Conservation (phyloP, 1,140 invertebrate genomes). For the Dendroctonus valens region DNA sequence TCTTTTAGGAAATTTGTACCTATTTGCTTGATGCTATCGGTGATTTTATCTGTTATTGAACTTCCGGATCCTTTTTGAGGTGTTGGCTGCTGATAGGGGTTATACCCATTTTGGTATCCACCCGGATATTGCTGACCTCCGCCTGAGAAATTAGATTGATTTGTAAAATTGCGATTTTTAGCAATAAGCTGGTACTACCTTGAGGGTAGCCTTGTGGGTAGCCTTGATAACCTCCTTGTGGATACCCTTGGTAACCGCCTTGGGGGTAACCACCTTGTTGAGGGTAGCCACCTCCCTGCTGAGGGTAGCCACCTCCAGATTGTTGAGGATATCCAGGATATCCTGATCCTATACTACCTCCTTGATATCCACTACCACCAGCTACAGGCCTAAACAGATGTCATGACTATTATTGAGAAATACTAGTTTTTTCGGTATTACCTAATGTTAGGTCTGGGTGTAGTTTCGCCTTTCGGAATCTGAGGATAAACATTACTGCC, state of each 20-base stretch:
- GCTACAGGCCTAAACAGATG: not conserved
- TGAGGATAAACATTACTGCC: slow-evolving; percentile 22
- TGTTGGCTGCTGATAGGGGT: slow-evolving; percentile 25
- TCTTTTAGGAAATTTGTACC: slow-evolving; percentile 39
- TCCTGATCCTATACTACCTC: slow-evolving; percentile 33
- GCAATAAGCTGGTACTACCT: not conserved
- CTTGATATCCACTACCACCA: slow-evolving; percentile 36
- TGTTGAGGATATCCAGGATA: slow-evolving; percentile 32
- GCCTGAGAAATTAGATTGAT: slow-evolving; percentile 12
- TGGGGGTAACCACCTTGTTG: slow-evolving; percentile 29
- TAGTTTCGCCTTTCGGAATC: slow-evolving; percentile 33
- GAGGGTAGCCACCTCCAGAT: slow-evolving; percentile 19
- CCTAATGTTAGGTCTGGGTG: slow-evolving; percentile 31
- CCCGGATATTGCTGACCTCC: slow-evolving; percentile 29
- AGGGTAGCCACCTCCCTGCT: slow-evolving; percentile 29
- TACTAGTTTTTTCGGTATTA: not conserved
- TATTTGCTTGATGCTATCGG: slow-evolving; percentile 28
- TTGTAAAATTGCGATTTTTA: too few relatives aligned
- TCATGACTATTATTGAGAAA: not conserved
- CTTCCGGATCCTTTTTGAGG: slow-evolving; percentile 22
- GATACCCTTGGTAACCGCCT: slow-evolving; percentile 29
- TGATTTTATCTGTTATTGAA: slow-evolving; percentile 33
- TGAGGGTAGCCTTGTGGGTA: slow-evolving; percentile 17
- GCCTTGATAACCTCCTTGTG: slow-evolving; percentile 29
- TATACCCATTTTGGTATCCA: slow-evolving; percentile 28